Base-by-base conservation (phyloP, 2,888 invertebrate species). In the Sarcophaga caerulescens region DNA sequence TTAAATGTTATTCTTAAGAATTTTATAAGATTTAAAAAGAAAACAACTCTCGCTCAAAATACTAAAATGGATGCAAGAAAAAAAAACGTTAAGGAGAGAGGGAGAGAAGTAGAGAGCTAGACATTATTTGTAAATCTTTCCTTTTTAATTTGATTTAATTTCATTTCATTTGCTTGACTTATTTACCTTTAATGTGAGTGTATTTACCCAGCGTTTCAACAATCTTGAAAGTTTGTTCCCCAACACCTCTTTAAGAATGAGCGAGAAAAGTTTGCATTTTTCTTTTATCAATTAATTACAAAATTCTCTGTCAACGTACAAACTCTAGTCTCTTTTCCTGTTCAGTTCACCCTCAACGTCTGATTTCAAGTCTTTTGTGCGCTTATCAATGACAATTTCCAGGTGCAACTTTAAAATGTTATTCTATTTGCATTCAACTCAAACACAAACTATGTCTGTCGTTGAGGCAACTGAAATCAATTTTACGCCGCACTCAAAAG, bases 261-360 rank as follows among this genome's bases (percentile, higher is more conserved):
- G 35, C 35, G 35, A 69, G 73, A 74, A 80, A 84, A 79, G 84
- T 83, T 86, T 69, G 80, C 76, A 85, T 86, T 6, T 35, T 86
- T 77, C 35, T 35, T 86, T 77, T 83, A 83, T 83, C 83, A 81
- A 81, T 83, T 83, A 86, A 86, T 86, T 86, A 81, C 73, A 83
- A 74, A 65, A 73, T 57, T 73, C 35, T 73, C 68, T 70, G 10
- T 66, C 62, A 78, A 73, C 44, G 78, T 25, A 63, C 45, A 57
- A 47, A 25, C 57, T 63, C 35, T 17, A 11, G 23, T 45, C 44
- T 57, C 19, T 11, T 35, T 35, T 35, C 3, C 6, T 60, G 25
- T 66, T 17, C 73, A 44, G 44, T 14, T 68, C n/a, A 35, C 4
- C 11, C 3, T 45, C 11, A 19, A 45, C 35, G 3, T 35, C 11